Percentiles rank a stretch among this genome's conserved stretches.
These are phyloP conservation scores for Elephantulus edwardii DNA, from an alignment of 2,113 vertebrate genomes.

Conservation along the genomic window DNA sequence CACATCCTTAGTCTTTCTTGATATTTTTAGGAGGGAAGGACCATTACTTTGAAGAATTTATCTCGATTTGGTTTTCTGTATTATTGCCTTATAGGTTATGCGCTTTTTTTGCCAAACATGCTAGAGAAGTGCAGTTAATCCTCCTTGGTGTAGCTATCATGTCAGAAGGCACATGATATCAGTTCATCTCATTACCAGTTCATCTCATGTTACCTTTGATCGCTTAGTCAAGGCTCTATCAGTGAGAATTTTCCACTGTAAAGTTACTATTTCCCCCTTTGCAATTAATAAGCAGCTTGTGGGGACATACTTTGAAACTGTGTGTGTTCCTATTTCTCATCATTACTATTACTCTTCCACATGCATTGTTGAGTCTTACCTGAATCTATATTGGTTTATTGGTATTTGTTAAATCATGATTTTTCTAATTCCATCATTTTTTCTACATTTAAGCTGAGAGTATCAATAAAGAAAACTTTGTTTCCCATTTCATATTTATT, in stretches of 20 bases:
- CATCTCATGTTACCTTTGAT: neutral
- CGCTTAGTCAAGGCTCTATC: neutral
- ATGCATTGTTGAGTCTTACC: neutral
- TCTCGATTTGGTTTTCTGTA: neutral
- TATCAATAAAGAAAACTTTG: neutral
- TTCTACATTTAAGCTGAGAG: neutral
- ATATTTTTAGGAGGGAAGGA: neutral
- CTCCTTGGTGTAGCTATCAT: neutral
- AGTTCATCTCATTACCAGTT: neutral
- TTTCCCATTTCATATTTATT: neutral
- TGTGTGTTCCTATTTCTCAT: neutral
- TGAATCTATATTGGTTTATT: neutral
- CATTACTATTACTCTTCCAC: neutral
- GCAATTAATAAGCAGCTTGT: neutral
- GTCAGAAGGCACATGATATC: neutral
- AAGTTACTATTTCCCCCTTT: neutral
- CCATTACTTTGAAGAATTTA: constrained; percentile 10
- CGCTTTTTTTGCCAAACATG: constrained; percentile 6
- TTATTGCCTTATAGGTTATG: neutral
- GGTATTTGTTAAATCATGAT: neutral
- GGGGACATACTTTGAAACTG: neutral
- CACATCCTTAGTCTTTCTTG: neutral
- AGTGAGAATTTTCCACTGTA: neutral
- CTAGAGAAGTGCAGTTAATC: neutral
- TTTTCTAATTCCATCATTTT: neutral